These are phyloP conservation scores for Gallinago undulata DNA, from an alignment of 2,113 vertebrate genomes.

Conservation along the genomic window DNA sequence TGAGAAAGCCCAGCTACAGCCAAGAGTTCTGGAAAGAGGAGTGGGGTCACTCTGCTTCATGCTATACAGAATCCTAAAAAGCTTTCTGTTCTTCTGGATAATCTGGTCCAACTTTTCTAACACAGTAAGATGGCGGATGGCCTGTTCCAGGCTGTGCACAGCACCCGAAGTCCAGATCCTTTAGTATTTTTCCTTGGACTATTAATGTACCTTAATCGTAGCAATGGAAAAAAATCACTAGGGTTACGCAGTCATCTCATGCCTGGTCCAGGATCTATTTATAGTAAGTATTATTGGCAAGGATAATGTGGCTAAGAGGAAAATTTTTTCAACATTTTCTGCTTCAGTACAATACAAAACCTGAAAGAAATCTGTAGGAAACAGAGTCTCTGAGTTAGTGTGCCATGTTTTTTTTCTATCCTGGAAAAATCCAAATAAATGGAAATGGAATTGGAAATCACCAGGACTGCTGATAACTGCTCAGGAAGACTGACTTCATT, in stretches of 20 bases:
- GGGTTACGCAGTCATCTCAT: neutral
- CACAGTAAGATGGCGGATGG: neutral
- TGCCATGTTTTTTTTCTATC: neutral
- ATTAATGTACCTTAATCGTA: neutral
- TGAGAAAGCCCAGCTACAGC: neutral
- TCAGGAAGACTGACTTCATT: neutral
- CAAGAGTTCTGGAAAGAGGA: neutral
- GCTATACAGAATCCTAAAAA: neutral
- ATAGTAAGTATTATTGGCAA: neutral
- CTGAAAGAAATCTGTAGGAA: neutral
- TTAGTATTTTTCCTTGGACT: neutral
- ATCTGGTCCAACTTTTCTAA: neutral
- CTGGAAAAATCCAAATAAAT: neutral
- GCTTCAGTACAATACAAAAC: neutral
- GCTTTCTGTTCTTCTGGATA: neutral
- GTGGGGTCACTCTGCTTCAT: neutral
- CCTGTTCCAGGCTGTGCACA: neutral
- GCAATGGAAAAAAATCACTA: neutral
- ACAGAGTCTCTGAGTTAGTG: neutral
- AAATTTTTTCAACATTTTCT: neutral
- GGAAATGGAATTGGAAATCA: neutral
- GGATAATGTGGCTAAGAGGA: neutral
- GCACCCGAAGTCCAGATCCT: neutral
- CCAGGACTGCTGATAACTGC: neutral
- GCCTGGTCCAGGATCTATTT: neutral